phyloP scores from a whole-genome alignment of 2,888 invertebrate species.

The Oligia latruncula region DNA sequence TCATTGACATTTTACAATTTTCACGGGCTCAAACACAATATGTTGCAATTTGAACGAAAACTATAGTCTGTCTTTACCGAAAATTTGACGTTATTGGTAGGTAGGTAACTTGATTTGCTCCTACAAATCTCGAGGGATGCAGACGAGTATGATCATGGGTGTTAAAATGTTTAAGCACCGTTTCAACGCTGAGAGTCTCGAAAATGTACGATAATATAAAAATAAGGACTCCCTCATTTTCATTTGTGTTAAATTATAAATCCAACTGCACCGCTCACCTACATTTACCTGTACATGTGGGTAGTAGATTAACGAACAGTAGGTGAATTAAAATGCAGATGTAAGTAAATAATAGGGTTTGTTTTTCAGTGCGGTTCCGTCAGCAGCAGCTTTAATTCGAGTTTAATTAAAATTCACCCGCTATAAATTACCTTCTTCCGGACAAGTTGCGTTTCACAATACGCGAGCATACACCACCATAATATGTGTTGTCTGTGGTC shows the following conservation, averaged over 20 bases:
- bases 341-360: slow-evolving; percentile 51
- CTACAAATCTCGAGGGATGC: neutral
- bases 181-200: neutral
- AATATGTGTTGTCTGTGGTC: slow-evolving; percentile 60
- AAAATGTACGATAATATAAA: slow-evolving; percentile 10
- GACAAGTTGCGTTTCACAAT: slow-evolving; percentile 67
- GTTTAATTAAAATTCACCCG: slow-evolving; percentile 78
- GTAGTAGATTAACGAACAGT: slow-evolving; percentile 31
- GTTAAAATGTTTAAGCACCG: neutral
- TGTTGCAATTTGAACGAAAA: neutral
- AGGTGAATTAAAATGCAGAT: slow-evolving; percentile 47
- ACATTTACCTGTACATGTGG: neutral
- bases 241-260: neutral
- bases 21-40: neutral
- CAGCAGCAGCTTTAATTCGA: slow-evolving; percentile 74
- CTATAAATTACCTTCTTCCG: slow-evolving; percentile 77
- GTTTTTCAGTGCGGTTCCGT: slow-evolving; percentile 61
- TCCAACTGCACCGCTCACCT: neutral
- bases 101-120: slow-evolving; percentile 1
- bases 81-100: neutral
- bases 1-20: neutral
- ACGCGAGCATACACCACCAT: slow-evolving; percentile 61
- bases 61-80: neutral
- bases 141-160: neutral
- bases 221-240: neutral